These are phyloP conservation scores for Eristalis intricaria DNA, from an alignment of 2,888 invertebrate genomes.

Conservation along the genomic window DNA sequence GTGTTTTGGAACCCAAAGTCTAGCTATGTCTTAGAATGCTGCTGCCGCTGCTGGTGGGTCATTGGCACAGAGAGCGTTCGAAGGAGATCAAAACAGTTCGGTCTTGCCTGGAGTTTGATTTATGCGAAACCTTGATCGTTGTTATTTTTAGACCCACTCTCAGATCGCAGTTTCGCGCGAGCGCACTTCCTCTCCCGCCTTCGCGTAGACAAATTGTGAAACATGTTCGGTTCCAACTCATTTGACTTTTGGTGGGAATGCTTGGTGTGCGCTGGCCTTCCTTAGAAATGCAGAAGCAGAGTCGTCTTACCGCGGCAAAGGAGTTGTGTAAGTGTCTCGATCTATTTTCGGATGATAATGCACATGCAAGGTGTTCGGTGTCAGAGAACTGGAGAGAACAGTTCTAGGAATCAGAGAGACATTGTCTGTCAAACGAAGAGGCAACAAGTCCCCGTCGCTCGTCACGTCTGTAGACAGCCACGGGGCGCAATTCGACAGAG, in stretches of 20 bases:
- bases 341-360: constrained; percentile 28
- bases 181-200: not conserved
- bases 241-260: not conserved
- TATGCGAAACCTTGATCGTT: constrained; percentile 48
- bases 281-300: constrained; percentile 6
- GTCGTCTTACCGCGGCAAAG: constrained; percentile 14
- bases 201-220: constrained; percentile 39
- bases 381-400: constrained; percentile 20
- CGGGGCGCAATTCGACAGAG: not conserved
- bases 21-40: constrained; percentile 11
- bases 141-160: constrained; percentile 41
- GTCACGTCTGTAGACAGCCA: constrained; percentile 2
- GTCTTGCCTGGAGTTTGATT: constrained; percentile 59
- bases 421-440: not conserved
- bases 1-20: not conserved
- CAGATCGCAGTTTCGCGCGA: not conserved
- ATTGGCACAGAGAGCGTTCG: constrained; percentile 82
- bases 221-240: constrained; percentile 43
- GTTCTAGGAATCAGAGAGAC: not conserved
- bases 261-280: not conserved
- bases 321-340: not conserved
- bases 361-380: constrained; percentile 34
- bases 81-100: constrained; percentile 83
- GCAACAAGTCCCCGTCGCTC: not conserved
- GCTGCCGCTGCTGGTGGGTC: constrained; percentile 9